Evolutionary conservation across 2,797 vertebrate genomes (phyloP).

Genomic region (Sebastes nivosus): DNA sequence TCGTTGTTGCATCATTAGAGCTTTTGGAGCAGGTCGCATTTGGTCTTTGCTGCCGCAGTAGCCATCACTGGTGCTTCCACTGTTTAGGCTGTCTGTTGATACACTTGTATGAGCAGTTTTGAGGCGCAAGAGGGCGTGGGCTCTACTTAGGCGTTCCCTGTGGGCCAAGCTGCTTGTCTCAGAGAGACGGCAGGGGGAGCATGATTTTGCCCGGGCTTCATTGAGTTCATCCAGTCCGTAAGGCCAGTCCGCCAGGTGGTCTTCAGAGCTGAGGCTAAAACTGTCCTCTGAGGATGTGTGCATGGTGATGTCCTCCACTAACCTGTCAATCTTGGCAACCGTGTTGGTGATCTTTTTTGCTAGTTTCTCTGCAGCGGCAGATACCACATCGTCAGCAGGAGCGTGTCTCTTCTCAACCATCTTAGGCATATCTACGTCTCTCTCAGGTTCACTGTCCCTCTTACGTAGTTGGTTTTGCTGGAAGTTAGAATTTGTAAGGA

Average conservation of each 20-base stretch:
- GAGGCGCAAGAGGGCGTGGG: conserved; percentile 88
- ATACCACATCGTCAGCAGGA: conserved; percentile 83
- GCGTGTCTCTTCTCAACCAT: conserved; percentile 76
- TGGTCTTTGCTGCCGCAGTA: conserved; percentile 91
- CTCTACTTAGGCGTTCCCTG: conserved; percentile 84
- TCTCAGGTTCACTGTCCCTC: conserved; percentile 85
- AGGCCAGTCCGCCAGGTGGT: conserved; percentile 92
- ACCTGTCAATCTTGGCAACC: conserved; percentile 94
- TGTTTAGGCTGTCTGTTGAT: conserved; percentile 96
- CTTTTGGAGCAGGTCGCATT: conserved; percentile 81
- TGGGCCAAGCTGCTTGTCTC: conserved; percentile 83
- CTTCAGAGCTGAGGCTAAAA: conserved; percentile 96
- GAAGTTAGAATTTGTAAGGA: conserved; percentile 91
- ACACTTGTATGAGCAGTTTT: conserved; percentile 90
- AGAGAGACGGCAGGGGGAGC: conserved; percentile 90
- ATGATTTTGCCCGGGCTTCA: conserved; percentile 90
- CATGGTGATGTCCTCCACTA: conserved; percentile 97
- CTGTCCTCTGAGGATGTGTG: conserved; percentile 97
- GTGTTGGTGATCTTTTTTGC: conserved; percentile 94
- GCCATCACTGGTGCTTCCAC: conserved; percentile 92
- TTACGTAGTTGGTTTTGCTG: conserved; percentile 89
- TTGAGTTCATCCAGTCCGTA: conserved; percentile 87
- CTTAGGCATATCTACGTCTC: conserved; percentile 75
- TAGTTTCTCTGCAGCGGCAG: conserved; percentile 87
- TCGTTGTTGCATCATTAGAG: conserved; percentile 82